Base-by-base conservation (phyloP, 2,888 invertebrate species). In the Cyrtodaria siliqua region DNA sequence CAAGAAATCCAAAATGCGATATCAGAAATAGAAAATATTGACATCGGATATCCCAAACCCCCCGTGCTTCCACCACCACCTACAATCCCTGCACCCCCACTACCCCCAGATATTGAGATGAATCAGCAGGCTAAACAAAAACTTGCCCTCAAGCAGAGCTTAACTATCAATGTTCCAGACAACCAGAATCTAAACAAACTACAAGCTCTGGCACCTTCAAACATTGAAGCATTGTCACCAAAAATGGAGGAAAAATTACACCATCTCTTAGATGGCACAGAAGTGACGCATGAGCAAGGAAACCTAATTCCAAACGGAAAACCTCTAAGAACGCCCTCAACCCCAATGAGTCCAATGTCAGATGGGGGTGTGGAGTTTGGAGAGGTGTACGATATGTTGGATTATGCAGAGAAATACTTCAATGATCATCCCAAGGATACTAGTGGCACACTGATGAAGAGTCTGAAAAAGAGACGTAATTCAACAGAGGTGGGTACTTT, bases 371-470 rank as follows among this genome's bases (percentile, higher is more conserved):
- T 71, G 18, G 80, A 80, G 1, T 81, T 81, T 42, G 81, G 67
- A 16, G 82, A 82, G 18, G 73, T 76, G 95, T 96, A 96, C 90
- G 97, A 98, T 91, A 96, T 98, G 91, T 94, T 97, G 0, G 97
- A 98, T 90, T 98, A 97, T 93, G 98, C 98, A n/a, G 97, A 97
- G 90, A 95, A 96, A 78, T 97, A 96, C 93, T 98, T 97, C 93
- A 98, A 98, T 92, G 95, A 96, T 63, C 98, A 98, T 88, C 84
- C 90, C 24, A 83, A 89, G 44, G 92, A 92, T 68, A 68, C 83
- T 26, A 90, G 91, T 50, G 90, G 91, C 29, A 88, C 90, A 6
- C 59, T 92, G 42, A 89, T 89, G 78, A 92, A 90, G 72, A 87
- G 86, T 56, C 77, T 91, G 66, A 89, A 87, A 70, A 90, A 89